Evolutionary conservation across 2,113 vertebrate species (phyloP), one percentile per base, ranked within the genome.

Genomic region (Cinclus mexicanus): DNA sequence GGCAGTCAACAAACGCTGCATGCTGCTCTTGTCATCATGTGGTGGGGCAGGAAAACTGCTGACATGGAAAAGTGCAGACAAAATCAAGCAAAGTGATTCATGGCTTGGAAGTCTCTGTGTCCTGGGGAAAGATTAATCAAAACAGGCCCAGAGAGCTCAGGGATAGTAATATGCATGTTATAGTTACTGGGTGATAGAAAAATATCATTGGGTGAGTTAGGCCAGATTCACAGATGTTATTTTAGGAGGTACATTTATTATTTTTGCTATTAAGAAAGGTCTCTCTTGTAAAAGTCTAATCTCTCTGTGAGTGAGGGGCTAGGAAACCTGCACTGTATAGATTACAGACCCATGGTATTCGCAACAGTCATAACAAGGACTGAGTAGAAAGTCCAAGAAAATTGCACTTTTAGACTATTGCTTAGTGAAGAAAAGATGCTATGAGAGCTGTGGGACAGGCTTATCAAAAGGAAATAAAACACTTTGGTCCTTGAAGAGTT

Each of bases 11-110:
- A 96, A 87, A 84, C 1, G 0, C 77, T 79, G 92, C 76, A 21
- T 72, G 95, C 95, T 94, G 88, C 90, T 92, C 95, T 94, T 95
- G 95, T 97, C 92, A 89, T 95, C 95, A n/a, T 94, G 88, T 3
- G 26, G 83, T 41, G 83, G 92, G 94, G 93, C 52, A 93, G 94
- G 74, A 90, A 94, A 96, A 92, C 88, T 96, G 95, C 95, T 96
- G 95, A 96, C 95, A 96, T 94, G 94, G 86, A 94, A 95, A 95
- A 95, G 88, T 61, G 76, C 72, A 91, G 92, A 89, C 77, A 93
- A 94, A 94, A 96, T 93, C 88, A 83, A 95, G 95, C 76, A 82
- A 78, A 93, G 84, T 92, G 93, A 93, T 96, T 94, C 93, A 96
- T 87, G 50, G 61, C 86, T 96, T 95, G 96, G 93, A 96, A 96